Conservation (phyloP, 2,113 vertebrate genomes). For the Machaerirhynchus nigripectus region DNA sequence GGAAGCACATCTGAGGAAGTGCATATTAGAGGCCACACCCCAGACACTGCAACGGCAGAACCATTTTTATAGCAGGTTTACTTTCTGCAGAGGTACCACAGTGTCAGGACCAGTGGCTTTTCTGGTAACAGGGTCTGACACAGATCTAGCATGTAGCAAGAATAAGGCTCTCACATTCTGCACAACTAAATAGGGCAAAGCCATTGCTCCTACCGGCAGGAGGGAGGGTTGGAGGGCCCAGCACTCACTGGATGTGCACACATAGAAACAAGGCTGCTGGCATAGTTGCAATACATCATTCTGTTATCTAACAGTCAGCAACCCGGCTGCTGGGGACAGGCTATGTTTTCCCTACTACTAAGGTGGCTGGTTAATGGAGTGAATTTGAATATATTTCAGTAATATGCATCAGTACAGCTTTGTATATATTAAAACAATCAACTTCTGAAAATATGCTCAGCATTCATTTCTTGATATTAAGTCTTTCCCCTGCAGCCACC, state of each 20-base stretch:
- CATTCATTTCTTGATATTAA: not conserved
- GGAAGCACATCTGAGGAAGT: not conserved
- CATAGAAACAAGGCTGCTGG: constrained; percentile 73
- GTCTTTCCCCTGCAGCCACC: not conserved
- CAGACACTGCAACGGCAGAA: not conserved
- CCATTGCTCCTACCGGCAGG: constrained; percentile 66
- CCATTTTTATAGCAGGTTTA: constrained; percentile 3
- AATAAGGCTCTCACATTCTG: constrained; percentile 60
- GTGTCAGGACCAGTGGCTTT: constrained; percentile 11
- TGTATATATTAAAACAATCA: constrained; percentile 78
- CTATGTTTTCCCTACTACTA: constrained; percentile 74
- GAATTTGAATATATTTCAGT: constrained; percentile 66
- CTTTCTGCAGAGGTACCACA: constrained; percentile 55
- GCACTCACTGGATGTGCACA: constrained; percentile 69
- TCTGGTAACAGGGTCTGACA: constrained; percentile 17
- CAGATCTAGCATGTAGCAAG: constrained; percentile 1
- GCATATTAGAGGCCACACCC: not conserved
- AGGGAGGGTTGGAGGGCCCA: constrained; percentile 70
- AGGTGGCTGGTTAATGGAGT: constrained; percentile 74
- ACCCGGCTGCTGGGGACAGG: constrained; percentile 65
- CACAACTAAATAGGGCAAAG: constrained; percentile 63
- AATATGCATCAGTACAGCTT: constrained; percentile 67
- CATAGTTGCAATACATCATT: constrained; percentile 65
- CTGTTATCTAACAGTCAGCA: constrained; percentile 63
- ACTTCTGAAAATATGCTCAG: not conserved